phyloP scores from a whole-genome alignment of 2,113 vertebrate species.

The Muscicapa adusta region DNA sequence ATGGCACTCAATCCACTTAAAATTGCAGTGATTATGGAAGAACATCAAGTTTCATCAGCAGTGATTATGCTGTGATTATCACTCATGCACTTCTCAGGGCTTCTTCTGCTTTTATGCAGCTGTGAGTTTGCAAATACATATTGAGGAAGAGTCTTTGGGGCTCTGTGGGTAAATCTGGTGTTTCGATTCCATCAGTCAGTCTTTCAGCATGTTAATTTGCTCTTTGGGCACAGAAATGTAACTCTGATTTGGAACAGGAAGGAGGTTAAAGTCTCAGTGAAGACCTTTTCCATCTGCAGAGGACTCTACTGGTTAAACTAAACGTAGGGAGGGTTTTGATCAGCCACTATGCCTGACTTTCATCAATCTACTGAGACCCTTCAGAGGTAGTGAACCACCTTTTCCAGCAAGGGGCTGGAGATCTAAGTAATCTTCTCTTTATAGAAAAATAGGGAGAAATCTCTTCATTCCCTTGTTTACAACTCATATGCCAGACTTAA shows the following conservation, averaged over 20 bases:
- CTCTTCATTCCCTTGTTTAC: not conserved
- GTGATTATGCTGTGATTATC: constrained; percentile 43
- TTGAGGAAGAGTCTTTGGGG: not conserved
- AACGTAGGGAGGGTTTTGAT: not conserved
- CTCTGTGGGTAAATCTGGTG: not conserved
- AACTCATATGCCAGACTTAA: not conserved
- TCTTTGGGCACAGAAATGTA: not conserved
- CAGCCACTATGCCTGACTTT: not conserved
- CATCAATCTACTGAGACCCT: fast-evolving
- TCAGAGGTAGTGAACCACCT: not conserved
- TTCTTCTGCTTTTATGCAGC: not conserved
- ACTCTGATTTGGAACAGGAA: not conserved
- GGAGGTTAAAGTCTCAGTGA: not conserved
- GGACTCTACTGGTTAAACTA: not conserved
- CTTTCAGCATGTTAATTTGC: not conserved
- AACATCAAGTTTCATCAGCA: constrained; percentile 62
- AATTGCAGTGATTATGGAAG: constrained; percentile 63
- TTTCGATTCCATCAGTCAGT: not conserved
- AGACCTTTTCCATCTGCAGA: not conserved
- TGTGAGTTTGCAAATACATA: not conserved
- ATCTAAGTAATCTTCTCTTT: not conserved
- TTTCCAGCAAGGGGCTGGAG: not conserved
- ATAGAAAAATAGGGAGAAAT: not conserved
- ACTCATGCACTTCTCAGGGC: not conserved
- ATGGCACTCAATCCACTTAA: constrained; percentile 59